phyloP scores from a whole-genome alignment of 1,140 invertebrate genomes.

The Steinernema khuongi region DNA sequence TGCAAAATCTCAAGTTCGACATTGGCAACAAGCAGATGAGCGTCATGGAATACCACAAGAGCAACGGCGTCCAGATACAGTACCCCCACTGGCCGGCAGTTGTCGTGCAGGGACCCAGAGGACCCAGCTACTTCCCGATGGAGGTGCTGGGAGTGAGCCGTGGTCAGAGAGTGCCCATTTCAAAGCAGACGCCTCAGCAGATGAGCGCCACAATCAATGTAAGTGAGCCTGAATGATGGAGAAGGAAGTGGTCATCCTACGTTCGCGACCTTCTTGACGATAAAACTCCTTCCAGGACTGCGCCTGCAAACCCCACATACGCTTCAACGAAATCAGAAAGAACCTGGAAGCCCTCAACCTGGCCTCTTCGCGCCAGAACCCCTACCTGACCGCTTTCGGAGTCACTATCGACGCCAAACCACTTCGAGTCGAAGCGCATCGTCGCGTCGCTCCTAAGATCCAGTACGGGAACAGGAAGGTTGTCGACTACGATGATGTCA shows the following conservation, averaged over 20 bases:
- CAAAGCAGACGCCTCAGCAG: conserved; percentile 14
- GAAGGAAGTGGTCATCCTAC: too few relatives aligned
- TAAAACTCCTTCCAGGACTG: conserved; percentile 5
- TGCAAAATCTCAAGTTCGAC: background rate
- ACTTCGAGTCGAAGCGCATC: conserved; percentile 8
- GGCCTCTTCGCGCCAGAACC: background rate
- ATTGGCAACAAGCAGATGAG: background rate
- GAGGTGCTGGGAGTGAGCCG: conserved; percentile 12
- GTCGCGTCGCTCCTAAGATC: conserved; percentile 11
- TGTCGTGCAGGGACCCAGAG: background rate
- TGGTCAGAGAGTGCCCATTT: conserved; percentile 20
- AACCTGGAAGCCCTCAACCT: conserved; percentile 8
- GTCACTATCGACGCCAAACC: conserved; percentile 4
- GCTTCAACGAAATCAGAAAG: conserved; percentile 7
- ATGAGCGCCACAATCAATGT: background rate
- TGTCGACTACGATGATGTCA: background rate
- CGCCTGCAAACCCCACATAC: background rate
- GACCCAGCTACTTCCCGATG: conserved; percentile 18
- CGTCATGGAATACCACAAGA: background rate
- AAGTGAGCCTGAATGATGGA: background rate
- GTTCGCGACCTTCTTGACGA: too few relatives aligned
- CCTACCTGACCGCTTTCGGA: conserved; percentile 11
- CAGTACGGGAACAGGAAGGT: background rate
- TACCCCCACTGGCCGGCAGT: conserved; percentile 21
- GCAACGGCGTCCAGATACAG: background rate